Evolutionary conservation across 2,797 vertebrate species (phyloP), one percentile per base, ranked within the genome.

Genomic region (Melanotaenia pygmaea): DNA sequence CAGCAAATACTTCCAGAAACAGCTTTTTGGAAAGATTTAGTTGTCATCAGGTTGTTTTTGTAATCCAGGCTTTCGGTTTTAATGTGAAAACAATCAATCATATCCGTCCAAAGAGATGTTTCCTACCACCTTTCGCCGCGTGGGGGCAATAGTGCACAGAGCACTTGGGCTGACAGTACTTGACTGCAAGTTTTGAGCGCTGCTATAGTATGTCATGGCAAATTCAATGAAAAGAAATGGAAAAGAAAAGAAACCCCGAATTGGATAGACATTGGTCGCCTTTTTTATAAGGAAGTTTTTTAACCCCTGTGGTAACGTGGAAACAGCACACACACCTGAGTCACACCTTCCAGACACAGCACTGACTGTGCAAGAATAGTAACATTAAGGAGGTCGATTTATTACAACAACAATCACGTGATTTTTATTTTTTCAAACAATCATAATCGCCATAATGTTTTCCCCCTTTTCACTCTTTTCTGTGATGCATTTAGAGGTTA

Each of bases 71-170:
- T 64, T 79, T 78, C 59, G 64, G 71, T 70, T 83, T 82, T 64
- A 65, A 88, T 61, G 35, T 87, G 82, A 81, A 82, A 88, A 60
- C 81, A 59, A 82, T 90, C 85, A 86, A 88, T 92, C 88, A 87
- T 12, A 72, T 53, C 71, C 79, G 78, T 83, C 82, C 34, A 58
- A 59, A 67, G 0, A 43, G n/a, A 58, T 16, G 35, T 67, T 16
- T 64, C 61, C 53, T 90, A 43, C 84, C 74, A 0, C 30, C 60
- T n/a, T 32, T 13, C 28, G 74, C 91, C 94, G 90, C 93, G 60
- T 86, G 92, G 93, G 72, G 93, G 93, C 94, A 92, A 53, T 91
- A 81, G 86, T 74, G 81, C 74, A 92, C 91, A 94, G 85, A 82
- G 76, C 83, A 92, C 79, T 47, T 70, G 57, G 35, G 3, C 43